Evolutionary conservation across 1,140 invertebrate genomes (phyloP).

Genomic region (Leptoteleia sp.): DNA sequence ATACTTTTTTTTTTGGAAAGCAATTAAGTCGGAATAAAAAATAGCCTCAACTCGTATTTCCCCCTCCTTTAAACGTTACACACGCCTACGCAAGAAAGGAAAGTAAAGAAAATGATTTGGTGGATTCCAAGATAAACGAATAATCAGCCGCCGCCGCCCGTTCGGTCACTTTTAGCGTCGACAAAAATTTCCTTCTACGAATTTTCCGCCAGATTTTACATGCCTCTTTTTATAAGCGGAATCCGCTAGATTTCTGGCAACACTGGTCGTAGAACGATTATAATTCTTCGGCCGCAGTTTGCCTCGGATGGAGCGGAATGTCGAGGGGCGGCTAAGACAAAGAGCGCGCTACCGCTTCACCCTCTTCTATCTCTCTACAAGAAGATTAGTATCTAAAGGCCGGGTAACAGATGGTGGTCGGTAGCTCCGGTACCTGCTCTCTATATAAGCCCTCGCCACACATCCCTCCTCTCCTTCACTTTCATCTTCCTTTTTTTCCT

Average conservation of each 20-base stretch:
- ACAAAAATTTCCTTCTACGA: not conserved
- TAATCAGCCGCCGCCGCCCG: too few relatives aligned
- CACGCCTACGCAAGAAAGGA: too few relatives aligned
- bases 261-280: conserved; percentile 66
- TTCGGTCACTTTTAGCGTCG: too few relatives aligned
- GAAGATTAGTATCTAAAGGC: conserved; percentile 74
- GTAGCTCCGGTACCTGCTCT: conserved; percentile 69
- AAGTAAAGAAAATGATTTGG: too few relatives aligned
- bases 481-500: conserved; percentile 37
- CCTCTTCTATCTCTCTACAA: conserved; percentile 65
- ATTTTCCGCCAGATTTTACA: not conserved
- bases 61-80: too few relatives aligned
- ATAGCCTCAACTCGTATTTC: too few relatives aligned
- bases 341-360: conserved; percentile 66
- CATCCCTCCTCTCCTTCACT: conserved; percentile 47
- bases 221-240: conserved; percentile 19
- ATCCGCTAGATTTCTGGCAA: conserved; percentile 46
- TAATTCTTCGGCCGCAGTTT: conserved; percentile 71
- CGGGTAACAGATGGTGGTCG: conserved; percentile 73
- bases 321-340: conserved; percentile 73
- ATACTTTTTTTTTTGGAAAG: too few relatives aligned
- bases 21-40: too few relatives aligned
- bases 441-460: conserved; percentile 65
- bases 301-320: conserved; percentile 69
- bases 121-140: too few relatives aligned